Percentiles rank a stretch among this genome's conserved stretches.
phyloP scores from a whole-genome alignment of 2,797 vertebrate species.

The Gallinago nigripennis region DNA sequence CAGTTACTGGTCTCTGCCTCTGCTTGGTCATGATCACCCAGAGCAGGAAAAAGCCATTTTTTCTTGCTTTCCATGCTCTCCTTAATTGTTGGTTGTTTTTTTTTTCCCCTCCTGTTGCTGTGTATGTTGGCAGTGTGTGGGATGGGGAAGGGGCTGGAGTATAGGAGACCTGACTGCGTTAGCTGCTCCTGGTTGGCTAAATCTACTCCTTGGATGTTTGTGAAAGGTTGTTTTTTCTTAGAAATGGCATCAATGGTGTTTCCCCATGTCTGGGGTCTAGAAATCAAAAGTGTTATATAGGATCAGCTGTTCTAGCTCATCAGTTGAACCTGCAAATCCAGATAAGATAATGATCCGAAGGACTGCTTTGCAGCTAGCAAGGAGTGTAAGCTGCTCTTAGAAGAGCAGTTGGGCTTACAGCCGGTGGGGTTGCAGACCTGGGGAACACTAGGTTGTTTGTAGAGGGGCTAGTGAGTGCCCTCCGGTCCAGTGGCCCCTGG shows the following conservation, averaged over 20 bases:
- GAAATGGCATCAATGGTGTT: not conserved
- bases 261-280: not conserved
- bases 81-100: not conserved
- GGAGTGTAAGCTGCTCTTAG: not conserved
- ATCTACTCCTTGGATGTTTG: not conserved
- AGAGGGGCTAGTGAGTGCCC: not conserved
- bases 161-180: not conserved
- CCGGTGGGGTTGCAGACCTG: not conserved
- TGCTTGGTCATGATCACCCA: not conserved
- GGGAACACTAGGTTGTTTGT: not conserved
- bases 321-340: not conserved
- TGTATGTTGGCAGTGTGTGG: not conserved
- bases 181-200: not conserved
- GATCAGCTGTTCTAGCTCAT: not conserved
- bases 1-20: not conserved
- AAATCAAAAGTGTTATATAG: not conserved
- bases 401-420: not conserved
- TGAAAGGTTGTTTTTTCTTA: fast-evolving
- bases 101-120: not conserved
- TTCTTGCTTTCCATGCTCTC: fast-evolving
- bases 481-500: fast-evolving
- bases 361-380: not conserved
- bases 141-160: not conserved
- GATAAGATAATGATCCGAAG: not conserved
- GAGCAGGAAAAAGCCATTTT: not conserved